Conservation (phyloP, 2,113 vertebrate genomes). For the Irena cyanogastra region DNA sequence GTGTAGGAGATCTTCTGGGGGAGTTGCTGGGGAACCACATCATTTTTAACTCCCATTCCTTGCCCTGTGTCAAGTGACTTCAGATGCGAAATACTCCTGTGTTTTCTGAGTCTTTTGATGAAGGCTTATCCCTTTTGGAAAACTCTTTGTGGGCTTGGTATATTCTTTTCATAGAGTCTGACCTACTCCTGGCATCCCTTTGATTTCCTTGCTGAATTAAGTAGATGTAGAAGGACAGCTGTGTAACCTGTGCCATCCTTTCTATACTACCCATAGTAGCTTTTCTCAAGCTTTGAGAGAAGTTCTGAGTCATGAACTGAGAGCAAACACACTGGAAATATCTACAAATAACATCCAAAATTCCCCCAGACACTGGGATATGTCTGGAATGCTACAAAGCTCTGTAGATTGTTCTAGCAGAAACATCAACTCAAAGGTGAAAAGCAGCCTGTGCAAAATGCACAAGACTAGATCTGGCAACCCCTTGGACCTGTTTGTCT, state of each 20-base stretch:
- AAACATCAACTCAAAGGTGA: not conserved
- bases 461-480: not conserved
- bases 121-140: not conserved
- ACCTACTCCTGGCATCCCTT: not conserved
- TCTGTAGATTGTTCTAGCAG: not conserved
- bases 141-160: not conserved
- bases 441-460: not conserved
- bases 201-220: not conserved
- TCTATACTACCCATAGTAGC: not conserved
- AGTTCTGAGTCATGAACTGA: not conserved
- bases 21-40: not conserved
- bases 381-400: not conserved
- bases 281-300: not conserved
- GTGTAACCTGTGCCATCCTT: not conserved
- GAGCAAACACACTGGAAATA: not conserved
- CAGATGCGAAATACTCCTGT: not conserved
- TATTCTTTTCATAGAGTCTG: too few relatives aligned
- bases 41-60: rapidly evolving
- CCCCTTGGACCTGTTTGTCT: not conserved
- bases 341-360: not conserved
- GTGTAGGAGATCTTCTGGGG: not conserved
- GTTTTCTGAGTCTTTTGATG: not conserved
- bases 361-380: rapidly evolving
- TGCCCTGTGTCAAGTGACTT: not conserved
- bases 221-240: not conserved